Evolutionary conservation across 1,140 invertebrate genomes (phyloP).

Genomic region (Drosophila littoralis): DNA sequence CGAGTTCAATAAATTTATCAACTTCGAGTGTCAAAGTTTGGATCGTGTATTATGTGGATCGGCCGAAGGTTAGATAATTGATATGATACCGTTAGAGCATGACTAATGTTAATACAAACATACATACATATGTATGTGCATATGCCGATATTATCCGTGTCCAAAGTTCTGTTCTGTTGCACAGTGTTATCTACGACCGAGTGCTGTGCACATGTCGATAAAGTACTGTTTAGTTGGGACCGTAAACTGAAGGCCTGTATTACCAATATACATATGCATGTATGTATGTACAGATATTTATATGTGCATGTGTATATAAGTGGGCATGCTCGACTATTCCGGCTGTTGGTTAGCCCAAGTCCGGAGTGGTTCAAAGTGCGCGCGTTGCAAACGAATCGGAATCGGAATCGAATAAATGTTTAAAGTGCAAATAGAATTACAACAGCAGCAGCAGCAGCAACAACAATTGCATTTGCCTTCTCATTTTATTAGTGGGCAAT

Average conservation of each 20-base stretch:
- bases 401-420: conserved; percentile 38
- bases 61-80: too few species aligned
- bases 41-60: too few species aligned
- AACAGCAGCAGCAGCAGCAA: conserved; percentile 5
- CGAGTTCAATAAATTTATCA: neutral
- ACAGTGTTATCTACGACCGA: conserved; percentile 28
- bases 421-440: conserved; percentile 51
- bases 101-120: neutral
- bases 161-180: conserved; percentile 29
- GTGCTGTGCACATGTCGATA: conserved; percentile 33
- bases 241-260: conserved; percentile 12
- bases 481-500: conserved; percentile 50
- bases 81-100: neutral
- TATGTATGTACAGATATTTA: neutral
- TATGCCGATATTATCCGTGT: neutral
- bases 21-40: too few species aligned
- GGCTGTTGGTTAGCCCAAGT: neutral
- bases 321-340: neutral
- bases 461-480: conserved; percentile 43
- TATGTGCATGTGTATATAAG: neutral
- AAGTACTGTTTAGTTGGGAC: conserved; percentile 24
- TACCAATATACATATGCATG: neutral
- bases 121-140: neutral
- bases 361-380: conserved; percentile 64
- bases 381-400: conserved; percentile 3